Base-by-base conservation (phyloP, 2,113 vertebrate species). In the Anseranas semipalmata region DNA sequence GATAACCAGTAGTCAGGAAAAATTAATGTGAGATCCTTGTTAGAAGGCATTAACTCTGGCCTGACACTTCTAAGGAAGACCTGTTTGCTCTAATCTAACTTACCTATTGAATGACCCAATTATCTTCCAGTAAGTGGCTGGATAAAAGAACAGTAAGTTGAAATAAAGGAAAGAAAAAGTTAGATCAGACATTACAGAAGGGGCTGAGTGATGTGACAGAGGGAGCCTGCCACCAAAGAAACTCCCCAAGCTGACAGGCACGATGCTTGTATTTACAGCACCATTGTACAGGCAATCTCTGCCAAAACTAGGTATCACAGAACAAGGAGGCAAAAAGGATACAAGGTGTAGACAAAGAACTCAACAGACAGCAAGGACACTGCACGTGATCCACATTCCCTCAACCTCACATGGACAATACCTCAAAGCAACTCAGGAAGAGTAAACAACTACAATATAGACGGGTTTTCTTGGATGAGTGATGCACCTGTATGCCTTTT, bases 351-450 rank as follows among this genome's bases (percentile, higher is more conserved):
- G 20, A 52, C 27, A 59, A 80, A 91, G 14, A 79, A 28, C 25
- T 53, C 58, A 58, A 68, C 10, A 58, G n/a, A 50, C 0, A 2
- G 20, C 6, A 25, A 14, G 24, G 30, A 58, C 0, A 1, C n/a
- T 55, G 39, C 27, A 6, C 3, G 12, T 74, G 74, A 59, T 20
- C 46, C 32, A 73, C 18, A 32, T 12, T 50, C 32, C 68, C 52
- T 66, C 19, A 15, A 8, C 22, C 22, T 80, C 53, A 45, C 4
- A 53, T 1, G 5, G 45, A 10, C 37, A 94, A 77, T 15, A 43
- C 19, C 7, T 71, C 67, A 67, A 0, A 41, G 21, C 4, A 8
- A 59, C 52, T 70, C 0, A 12, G 4, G 11, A 77, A 55, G 84
- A 86, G 25, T 15, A 74, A 84, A 84, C 13, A 0, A 77, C 33